A percentile compares a stretch with the other conserved stretches of the same genome.
Conservation (phyloP, 2,113 vertebrate species). For the Pelodiscus sinensis region DNA sequence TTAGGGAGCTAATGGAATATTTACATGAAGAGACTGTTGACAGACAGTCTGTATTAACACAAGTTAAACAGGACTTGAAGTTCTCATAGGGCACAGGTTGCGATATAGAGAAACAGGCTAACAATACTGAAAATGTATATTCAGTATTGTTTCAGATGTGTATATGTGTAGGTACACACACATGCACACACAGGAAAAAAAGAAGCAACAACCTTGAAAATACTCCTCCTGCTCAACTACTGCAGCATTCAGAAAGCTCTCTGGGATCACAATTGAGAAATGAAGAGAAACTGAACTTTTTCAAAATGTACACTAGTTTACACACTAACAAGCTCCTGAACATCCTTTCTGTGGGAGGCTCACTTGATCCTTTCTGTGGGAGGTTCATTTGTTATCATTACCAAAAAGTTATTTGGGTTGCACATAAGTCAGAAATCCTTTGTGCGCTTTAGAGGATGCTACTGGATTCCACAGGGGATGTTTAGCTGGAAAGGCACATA, state of each 20-base stretch:
- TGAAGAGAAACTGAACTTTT: slow-evolving; percentile 19
- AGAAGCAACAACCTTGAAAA: background rate
- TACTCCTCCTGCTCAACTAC: background rate
- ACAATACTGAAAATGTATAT: background rate
- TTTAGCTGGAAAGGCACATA: background rate
- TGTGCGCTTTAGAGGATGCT: accelerated
- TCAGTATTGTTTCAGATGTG: too few species aligned
- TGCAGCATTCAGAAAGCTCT: slow-evolving; percentile 20
- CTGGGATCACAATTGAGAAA: background rate
- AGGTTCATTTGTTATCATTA: background rate
- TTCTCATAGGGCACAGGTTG: slow-evolving; percentile 30
- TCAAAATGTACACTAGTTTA: slow-evolving; percentile 5
- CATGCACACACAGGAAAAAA: slow-evolving; percentile 16
- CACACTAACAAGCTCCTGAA: background rate
- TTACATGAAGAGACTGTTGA: slow-evolving; percentile 15
- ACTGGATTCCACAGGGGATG: background rate
- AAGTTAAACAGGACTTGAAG: slow-evolving; percentile 50
- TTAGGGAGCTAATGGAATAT: slow-evolving; percentile 15
- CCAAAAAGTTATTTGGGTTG: background rate
- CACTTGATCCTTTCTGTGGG: background rate
- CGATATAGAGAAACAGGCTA: slow-evolving; percentile 26
- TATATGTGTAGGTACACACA: background rate
- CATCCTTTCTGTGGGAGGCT: background rate
- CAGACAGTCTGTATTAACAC: slow-evolving; percentile 52
- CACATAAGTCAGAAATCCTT: background rate